Base-by-base conservation (phyloP, 2,888 invertebrate genomes). In the Apeira syringaria region DNA sequence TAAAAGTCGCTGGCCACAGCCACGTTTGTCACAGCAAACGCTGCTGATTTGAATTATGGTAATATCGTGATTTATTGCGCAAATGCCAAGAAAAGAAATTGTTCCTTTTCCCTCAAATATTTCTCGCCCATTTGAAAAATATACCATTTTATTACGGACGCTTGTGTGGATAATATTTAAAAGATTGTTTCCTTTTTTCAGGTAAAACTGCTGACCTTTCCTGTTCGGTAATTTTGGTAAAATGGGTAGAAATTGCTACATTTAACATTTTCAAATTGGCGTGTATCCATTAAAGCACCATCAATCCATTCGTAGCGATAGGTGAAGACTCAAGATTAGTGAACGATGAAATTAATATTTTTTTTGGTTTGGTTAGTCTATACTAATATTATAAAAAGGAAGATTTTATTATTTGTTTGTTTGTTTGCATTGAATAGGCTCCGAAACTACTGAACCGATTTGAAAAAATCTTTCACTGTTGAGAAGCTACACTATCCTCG, bases 1-100 rank as follows among this genome's bases (percentile, higher is more conserved):
- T 49, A 47, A 55, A 52, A 51, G 50, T 57, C 50, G 29, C 31
- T 40, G 36, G 43, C 57, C 47, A 42, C 49, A 43, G 34, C 42
- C 34, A 44, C 46, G 36, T 47, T 49, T 50, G 52, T 54, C 55
- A 57, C 46, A 50, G 53, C 49, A 54, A 50, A 57, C 40, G 42
- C 41, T 38, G 42, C 41, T 52, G 60, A 66, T 66, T 73, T 64
- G 53, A 64, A 71, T 68, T 66, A 73, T 72, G 69, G 59, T 67
- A 72, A 74, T 62, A 57, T 50, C 43, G 43, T 60, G 53, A 61
- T 63, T 59, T 62, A 63, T 66, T 59, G 61, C 56, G 61, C 56
- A 59, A 71, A 66, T 61, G 56, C 56, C 58, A 38, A 45, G 55
- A 59, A 66, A 38, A 45, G 55, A 59, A 66, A 64, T 63, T 48